Percentiles rank a stretch among this genome's conserved stretches.
Evolutionary conservation across 2,888 invertebrate genomes (phyloP).

Genomic region (Physocephala rufipes): DNA sequence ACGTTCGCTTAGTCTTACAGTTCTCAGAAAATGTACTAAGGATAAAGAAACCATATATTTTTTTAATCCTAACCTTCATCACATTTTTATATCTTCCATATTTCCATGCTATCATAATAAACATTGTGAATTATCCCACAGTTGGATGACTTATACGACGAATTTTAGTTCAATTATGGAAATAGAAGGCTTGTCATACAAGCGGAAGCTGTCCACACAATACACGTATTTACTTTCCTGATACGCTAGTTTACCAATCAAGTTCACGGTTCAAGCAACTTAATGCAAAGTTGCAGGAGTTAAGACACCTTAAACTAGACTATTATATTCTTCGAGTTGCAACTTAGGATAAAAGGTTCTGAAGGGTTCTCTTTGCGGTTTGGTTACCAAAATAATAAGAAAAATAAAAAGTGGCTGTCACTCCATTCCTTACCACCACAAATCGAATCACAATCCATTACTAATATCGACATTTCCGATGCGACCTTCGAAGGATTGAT

Average conservation of each 20-base stretch:
- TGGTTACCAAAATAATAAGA: conserved; percentile 13
- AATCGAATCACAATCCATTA: background rate
- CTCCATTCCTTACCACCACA: background rate
- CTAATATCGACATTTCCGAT: background rate
- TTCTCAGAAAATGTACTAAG: background rate
- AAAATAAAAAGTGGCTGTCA: conserved; percentile 21
- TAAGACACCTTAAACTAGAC: background rate
- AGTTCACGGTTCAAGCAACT: conserved; percentile 40
- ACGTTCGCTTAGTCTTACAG: background rate
- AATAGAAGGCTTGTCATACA: background rate
- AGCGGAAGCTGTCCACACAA: background rate
- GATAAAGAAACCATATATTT: background rate
- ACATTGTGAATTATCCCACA: conserved; percentile 43
- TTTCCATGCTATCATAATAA: conserved; percentile 43
- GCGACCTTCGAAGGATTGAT: background rate
- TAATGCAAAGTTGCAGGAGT: conserved; percentile 27
- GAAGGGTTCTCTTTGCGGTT: conserved; percentile 22
- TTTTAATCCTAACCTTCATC: background rate
- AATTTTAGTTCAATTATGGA: conserved; percentile 25
- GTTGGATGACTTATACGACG: conserved; percentile 39
- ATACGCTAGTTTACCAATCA: conserved; percentile 35
- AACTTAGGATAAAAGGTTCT: conserved; percentile 21
- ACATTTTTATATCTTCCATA: background rate
- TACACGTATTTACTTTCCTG: too few species aligned
- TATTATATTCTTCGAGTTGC: conserved; percentile 6